Evolutionary conservation across 2,888 invertebrate species (phyloP).

Genomic region (Synanthedon vespiformis): DNA sequence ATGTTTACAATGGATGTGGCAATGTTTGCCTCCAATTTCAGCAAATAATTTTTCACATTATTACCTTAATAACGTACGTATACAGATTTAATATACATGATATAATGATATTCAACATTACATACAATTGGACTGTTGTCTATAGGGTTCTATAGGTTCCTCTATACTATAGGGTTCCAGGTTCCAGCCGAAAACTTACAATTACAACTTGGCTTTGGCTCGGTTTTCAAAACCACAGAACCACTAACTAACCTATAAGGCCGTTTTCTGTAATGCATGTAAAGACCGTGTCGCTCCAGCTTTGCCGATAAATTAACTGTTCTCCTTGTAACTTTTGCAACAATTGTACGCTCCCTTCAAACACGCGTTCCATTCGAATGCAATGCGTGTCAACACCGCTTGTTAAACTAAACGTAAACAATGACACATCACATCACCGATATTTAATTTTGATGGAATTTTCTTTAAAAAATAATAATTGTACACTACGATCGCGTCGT

Average conservation of each 20-base stretch:
- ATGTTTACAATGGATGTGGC: too few species aligned
- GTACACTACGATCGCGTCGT: slow-evolving; percentile 18
- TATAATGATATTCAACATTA: too few species aligned
- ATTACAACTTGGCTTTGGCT: too few species aligned
- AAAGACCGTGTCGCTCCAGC: slow-evolving; percentile 64
- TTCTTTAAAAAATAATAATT: background rate
- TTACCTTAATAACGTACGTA: too few species aligned
- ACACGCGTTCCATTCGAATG: slow-evolving; percentile 14
- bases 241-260: slow-evolving; percentile 44
- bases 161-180: too few species aligned
- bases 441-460: slow-evolving; percentile 13
- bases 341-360: slow-evolving; percentile 14
- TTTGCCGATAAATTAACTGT: slow-evolving; percentile 42
- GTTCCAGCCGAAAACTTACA: too few species aligned
- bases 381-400: slow-evolving; percentile 20
- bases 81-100: too few species aligned
- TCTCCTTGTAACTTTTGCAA: slow-evolving; percentile 20
- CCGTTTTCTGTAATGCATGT: slow-evolving; percentile 69
- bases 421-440: slow-evolving; percentile 4
- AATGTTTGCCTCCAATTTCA: too few species aligned
- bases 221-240: too few species aligned
- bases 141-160: too few species aligned
- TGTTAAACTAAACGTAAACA: slow-evolving; percentile 5
- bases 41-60: too few species aligned
- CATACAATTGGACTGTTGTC: too few species aligned